phyloP scores from a whole-genome alignment of 2,888 invertebrate species.

The Pherbina coryleti region DNA sequence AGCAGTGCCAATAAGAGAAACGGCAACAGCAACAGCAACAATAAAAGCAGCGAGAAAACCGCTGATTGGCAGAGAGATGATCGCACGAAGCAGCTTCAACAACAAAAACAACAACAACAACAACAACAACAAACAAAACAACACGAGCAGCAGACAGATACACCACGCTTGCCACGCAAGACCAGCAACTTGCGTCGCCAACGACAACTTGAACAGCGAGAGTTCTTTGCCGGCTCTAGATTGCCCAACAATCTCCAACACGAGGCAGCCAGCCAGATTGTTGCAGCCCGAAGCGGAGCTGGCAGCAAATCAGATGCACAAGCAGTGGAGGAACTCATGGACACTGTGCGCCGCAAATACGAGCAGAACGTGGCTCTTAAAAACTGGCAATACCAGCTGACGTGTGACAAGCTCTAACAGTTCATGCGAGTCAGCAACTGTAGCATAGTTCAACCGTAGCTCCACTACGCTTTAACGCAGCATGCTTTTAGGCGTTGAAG shows the following conservation, averaged over 20 bases:
- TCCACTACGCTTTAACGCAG: not conserved
- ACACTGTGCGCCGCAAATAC: conserved; percentile 58
- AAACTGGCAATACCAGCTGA: conserved; percentile 70
- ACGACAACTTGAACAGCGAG: conserved; percentile 24
- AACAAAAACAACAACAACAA: conserved; percentile 41
- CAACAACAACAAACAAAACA: conserved; percentile 47
- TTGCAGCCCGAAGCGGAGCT: conserved; percentile 5
- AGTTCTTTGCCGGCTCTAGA: not conserved
- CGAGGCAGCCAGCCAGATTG: not conserved
- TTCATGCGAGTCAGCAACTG: conserved; percentile 50
- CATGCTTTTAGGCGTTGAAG: not conserved
- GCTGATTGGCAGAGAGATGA: conserved; percentile 30
- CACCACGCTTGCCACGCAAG: conserved; percentile 19
- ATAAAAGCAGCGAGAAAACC: conserved; percentile 36
- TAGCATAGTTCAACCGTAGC: conserved; percentile 43
- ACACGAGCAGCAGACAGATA: conserved; percentile 36
- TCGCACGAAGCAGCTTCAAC: conserved; percentile 44
- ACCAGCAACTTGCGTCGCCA: conserved; percentile 29
- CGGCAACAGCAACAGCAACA: conserved; percentile 44
- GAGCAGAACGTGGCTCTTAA: conserved; percentile 64
- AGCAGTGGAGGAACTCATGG: conserved; percentile 56
- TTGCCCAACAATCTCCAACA: not conserved
- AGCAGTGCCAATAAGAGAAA: conserved; percentile 44
- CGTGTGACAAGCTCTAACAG: conserved; percentile 67
- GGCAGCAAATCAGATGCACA: conserved; percentile 35